Percentiles rank a stretch among this genome's conserved stretches.
These are phyloP conservation scores for Pseudochromis fuscus DNA, from an alignment of 2,797 vertebrate genomes.

Conservation along the genomic window DNA sequence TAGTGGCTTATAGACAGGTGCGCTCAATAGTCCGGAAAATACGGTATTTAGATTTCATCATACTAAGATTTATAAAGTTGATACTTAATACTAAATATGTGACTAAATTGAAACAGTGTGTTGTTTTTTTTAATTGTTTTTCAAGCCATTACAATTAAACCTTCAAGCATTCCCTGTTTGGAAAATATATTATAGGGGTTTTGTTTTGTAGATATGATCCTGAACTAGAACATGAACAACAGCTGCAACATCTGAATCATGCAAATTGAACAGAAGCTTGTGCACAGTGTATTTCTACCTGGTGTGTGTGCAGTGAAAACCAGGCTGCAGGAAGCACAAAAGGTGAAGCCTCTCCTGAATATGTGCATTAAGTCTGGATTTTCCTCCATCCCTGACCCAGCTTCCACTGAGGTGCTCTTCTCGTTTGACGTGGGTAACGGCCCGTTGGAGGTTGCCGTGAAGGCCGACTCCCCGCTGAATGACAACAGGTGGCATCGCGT, in stretches of 20 bases:
- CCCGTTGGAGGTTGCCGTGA: conserved; percentile 87
- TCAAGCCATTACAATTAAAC: too few relatives aligned
- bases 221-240: too few relatives aligned
- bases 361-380: neutral
- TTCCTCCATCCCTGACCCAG: conserved; percentile 74
- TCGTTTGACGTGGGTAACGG: conserved; percentile 97
- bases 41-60: too few relatives aligned
- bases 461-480: conserved; percentile 84
- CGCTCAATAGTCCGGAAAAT: too few relatives aligned
- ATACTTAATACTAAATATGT: too few relatives aligned
- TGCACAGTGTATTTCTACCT: neutral
- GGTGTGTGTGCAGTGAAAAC: neutral
- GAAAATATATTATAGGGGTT: too few relatives aligned
- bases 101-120: too few relatives aligned
- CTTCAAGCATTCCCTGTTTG: too few relatives aligned
- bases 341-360: neutral
- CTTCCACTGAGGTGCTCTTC: conserved; percentile 90
- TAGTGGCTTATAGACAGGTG: too few relatives aligned
- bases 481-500: conserved; percentile 94
- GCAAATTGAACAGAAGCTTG: conserved; percentile 1
- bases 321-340: neutral
- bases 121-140: too few relatives aligned
- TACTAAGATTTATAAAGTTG: too few relatives aligned
- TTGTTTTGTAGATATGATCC: neutral
- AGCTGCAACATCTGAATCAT: too few relatives aligned